Evolutionary conservation across 2,888 invertebrate species (phyloP).

Genomic region (Drosophila putrida): DNA sequence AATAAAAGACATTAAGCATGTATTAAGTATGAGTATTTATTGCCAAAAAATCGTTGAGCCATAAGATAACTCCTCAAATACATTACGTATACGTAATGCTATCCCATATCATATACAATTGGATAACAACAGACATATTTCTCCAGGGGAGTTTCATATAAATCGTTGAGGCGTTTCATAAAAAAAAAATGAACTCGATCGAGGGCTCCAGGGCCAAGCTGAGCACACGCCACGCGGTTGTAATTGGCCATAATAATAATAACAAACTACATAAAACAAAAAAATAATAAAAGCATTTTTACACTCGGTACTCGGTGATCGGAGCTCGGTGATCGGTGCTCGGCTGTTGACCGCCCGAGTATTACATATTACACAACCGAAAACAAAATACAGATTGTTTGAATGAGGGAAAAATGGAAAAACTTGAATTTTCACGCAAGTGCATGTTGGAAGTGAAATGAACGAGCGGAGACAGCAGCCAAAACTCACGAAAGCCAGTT

Average conservation of each 20-base stretch:
- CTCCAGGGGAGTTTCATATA: constrained; percentile 8
- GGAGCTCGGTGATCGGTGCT: too few relatives aligned
- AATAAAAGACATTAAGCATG: neutral
- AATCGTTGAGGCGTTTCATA: constrained; percentile 9
- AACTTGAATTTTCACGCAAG: constrained; percentile 72
- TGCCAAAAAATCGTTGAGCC: neutral
- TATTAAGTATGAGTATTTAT: neutral
- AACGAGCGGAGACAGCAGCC: constrained; percentile 14
- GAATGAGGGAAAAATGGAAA: constrained; percentile 41
- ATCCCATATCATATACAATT: constrained; percentile 4
- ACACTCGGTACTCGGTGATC: neutral
- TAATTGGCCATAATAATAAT: constrained; percentile 32
- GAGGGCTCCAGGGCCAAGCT: constrained; percentile 19
- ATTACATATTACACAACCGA: constrained; percentile 55
- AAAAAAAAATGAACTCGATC: neutral
- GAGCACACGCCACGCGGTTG: constrained; percentile 30
- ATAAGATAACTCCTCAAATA: neutral
- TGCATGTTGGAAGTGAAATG: constrained; percentile 60
- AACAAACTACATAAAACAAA: constrained; percentile 1
- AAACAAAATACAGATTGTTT: constrained; percentile 45
- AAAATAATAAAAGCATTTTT: constrained; percentile 39
- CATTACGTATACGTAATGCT: constrained; percentile 10
- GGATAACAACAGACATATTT: constrained; percentile 4
- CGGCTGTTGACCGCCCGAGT: constrained; percentile 34
- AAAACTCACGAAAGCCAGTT: constrained; percentile 53